These are phyloP conservation scores for Torymus tubicola DNA, from an alignment of 2,888 invertebrate species.

Conservation along the genomic window DNA sequence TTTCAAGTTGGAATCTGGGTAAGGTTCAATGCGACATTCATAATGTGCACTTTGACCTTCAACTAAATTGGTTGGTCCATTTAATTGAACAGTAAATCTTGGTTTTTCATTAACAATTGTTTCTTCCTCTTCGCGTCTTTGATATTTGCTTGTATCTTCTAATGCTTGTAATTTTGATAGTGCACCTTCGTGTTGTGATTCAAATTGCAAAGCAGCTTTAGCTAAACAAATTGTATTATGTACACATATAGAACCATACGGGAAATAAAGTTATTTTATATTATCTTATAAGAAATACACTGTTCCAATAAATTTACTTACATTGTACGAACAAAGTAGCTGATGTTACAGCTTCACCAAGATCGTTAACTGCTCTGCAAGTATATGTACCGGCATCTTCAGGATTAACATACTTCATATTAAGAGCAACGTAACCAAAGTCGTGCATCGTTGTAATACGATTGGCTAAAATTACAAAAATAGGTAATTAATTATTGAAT, in stretches of 20 bases:
- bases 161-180: conserved; percentile 91
- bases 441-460: conserved; percentile 96
- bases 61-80: conserved; percentile 89
- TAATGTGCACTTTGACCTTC: conserved; percentile 95
- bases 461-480: conserved; percentile 80
- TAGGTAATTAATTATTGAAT: conserved; percentile 8
- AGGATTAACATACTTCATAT: conserved; percentile 95
- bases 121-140: conserved; percentile 89
- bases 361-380: conserved; percentile 92
- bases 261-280: too few species aligned
- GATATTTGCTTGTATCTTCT: conserved; percentile 87
- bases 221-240: conserved; percentile 77
- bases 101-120: conserved; percentile 89
- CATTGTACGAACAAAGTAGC: conserved; percentile 93
- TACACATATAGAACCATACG: too few species aligned
- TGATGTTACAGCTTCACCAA: conserved; percentile 96
- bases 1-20: conserved; percentile 91
- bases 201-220: conserved; percentile 91
- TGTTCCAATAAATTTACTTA: conserved; percentile 75
- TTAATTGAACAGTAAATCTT: conserved; percentile 89
- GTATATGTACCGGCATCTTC: conserved; percentile 98
- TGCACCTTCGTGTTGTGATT: conserved; percentile 92
- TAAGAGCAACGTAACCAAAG: conserved; percentile 97
- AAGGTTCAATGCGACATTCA: conserved; percentile 95
- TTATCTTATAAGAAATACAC: too few species aligned